phyloP scores from a whole-genome alignment of 2,113 vertebrate genomes.

The Tragelaphus buxtoni region DNA sequence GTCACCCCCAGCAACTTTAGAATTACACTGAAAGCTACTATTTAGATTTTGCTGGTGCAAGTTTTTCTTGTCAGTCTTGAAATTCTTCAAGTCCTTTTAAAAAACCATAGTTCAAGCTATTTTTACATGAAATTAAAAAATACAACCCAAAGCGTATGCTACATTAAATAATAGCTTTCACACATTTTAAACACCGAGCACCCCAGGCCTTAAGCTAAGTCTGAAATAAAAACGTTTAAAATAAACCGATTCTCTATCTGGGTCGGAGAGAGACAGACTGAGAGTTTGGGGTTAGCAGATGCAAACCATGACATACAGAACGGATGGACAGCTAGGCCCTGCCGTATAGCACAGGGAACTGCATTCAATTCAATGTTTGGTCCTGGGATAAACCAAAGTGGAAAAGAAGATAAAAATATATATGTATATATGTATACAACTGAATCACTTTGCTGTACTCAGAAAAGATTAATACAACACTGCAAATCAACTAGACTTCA shows the following conservation, averaged over 20 bases:
- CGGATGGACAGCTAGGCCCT: not conserved
- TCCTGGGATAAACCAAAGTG: not conserved
- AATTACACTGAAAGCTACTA: not conserved
- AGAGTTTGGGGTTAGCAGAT: not conserved
- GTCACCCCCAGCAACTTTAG: not conserved
- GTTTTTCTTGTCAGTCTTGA: not conserved
- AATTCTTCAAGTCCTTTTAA: not conserved
- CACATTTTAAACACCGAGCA: not conserved
- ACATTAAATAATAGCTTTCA: not conserved
- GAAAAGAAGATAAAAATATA: not conserved
- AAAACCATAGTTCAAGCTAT: not conserved
- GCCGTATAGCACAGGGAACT: not conserved
- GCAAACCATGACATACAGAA: not conserved
- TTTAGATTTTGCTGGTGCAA: not conserved
- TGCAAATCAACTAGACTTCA: not conserved
- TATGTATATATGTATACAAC: not conserved
- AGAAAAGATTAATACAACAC: not conserved
- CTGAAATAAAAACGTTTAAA: not conserved
- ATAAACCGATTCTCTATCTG: not conserved
- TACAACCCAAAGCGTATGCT: not conserved
- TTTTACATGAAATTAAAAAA: constrained; percentile 10
- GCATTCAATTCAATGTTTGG: not conserved
- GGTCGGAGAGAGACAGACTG: not conserved
- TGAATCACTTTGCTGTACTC: not conserved
- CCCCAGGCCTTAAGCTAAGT: not conserved